phyloP scores from a whole-genome alignment of 2,113 vertebrate genomes.

The Pelusios castaneus region DNA sequence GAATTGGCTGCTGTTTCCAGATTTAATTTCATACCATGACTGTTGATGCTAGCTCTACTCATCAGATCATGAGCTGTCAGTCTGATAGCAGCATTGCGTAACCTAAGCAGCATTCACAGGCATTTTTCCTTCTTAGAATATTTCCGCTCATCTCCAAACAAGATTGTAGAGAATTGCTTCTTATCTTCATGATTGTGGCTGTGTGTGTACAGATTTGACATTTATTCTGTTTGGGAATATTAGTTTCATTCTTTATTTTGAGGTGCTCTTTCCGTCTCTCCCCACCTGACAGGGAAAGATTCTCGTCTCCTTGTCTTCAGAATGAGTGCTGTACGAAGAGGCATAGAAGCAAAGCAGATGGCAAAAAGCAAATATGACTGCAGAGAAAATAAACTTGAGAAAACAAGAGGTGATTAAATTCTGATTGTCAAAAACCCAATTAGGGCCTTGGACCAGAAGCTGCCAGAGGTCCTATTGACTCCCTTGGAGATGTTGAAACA shows the following conservation, averaged over 20 bases:
- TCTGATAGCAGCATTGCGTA: not conserved
- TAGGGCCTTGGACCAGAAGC: not conserved
- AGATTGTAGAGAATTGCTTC: not conserved
- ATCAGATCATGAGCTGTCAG: not conserved
- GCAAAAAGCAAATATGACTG: slow-evolving; percentile 89
- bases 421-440: not conserved
- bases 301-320: slow-evolving; percentile 94
- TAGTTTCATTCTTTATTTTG: not conserved
- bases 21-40: not conserved
- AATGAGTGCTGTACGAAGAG: slow-evolving; percentile 84
- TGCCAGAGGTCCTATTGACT: not conserved
- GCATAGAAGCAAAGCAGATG: slow-evolving; percentile 83
- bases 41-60: not conserved
- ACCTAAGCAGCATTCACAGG: not conserved
- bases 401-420: slow-evolving; percentile 89
- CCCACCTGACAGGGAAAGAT: slow-evolving; percentile 86
- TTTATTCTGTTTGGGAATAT: not conserved
- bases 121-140: not conserved
- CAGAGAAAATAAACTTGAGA: slow-evolving; percentile 96
- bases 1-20: not conserved
- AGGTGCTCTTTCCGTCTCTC: not conserved
- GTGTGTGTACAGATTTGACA: not conserved
- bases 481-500: not conserved
- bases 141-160: not conserved
- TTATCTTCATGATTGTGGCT: not conserved